Percentiles rank a stretch among this genome's conserved stretches.
Evolutionary conservation across 1,140 invertebrate species (phyloP).

Genomic region (Triops cancriformis): DNA sequence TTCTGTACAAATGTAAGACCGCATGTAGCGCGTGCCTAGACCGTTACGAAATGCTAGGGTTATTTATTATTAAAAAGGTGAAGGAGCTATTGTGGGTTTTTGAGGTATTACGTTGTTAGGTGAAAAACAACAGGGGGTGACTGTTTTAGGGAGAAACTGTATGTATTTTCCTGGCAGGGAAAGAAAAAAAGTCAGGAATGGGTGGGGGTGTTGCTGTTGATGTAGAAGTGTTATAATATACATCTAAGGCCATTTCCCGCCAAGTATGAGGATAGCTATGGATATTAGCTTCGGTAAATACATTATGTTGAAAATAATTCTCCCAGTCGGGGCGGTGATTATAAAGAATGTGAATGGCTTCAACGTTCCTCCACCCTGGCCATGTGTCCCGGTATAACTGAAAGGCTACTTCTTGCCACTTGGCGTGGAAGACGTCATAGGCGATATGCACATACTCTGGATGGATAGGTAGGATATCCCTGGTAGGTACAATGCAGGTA

Average conservation of each 20-base stretch:
- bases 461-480: constrained; percentile 21
- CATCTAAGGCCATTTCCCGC: not conserved
- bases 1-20: not conserved
- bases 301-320: not conserved
- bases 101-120: too few relatives aligned
- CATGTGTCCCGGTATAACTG: not conserved
- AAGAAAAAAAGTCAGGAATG: not conserved
- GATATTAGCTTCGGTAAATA: not conserved
- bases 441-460: constrained; percentile 25
- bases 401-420: constrained; percentile 11
- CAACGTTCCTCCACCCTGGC: not conserved
- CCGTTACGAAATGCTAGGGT: not conserved
- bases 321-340: not conserved
- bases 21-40: not conserved
- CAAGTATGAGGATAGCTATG: not conserved
- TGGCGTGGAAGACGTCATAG: not conserved
- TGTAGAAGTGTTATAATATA: not conserved
- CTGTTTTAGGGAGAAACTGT: too few relatives aligned
- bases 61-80: not conserved
- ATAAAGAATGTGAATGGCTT: not conserved
- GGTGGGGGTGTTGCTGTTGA: not conserved
- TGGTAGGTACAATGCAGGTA: constrained; percentile 24
- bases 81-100: too few relatives aligned
- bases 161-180: not conserved
- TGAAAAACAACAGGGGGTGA: too few relatives aligned